phyloP scores from a whole-genome alignment of 1,140 invertebrate species.

The Apolygus lucorum region DNA sequence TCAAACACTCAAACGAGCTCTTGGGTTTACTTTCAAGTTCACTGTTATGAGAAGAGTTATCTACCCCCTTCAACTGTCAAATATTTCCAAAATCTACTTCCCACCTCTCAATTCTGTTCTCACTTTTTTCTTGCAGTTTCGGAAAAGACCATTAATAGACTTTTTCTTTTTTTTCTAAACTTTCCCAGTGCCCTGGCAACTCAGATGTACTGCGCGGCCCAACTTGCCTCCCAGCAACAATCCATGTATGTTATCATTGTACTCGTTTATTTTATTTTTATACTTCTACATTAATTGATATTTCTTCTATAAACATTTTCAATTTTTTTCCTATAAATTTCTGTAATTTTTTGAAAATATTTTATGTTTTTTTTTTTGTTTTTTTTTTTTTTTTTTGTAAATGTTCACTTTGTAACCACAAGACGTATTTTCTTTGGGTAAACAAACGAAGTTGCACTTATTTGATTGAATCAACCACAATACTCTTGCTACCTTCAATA shows the following conservation, averaged over 20 bases:
- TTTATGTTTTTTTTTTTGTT: no score
- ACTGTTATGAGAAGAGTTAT: no score
- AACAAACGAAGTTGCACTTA: no score
- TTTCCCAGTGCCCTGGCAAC: slow-evolving; percentile 87
- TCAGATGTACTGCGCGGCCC: slow-evolving; percentile 85
- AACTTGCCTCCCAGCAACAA: slow-evolving; percentile 78
- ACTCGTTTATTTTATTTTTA: slow-evolving; percentile 28
- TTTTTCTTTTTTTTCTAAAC: slow-evolving; percentile 31
- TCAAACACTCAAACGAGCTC: no score
- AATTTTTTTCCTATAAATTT: slow-evolving; percentile 13
- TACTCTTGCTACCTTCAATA: slow-evolving; percentile 2
- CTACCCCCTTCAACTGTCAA: no score
- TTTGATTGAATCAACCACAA: slow-evolving; percentile 1
- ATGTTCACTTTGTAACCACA: no score
- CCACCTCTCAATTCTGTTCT: no score
- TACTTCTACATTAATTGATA: slow-evolving; percentile 16
- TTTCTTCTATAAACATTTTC: slow-evolving; percentile 13
- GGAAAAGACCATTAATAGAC: not conserved
- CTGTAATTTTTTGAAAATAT: no score
- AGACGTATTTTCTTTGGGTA: no score
- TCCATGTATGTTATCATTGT: slow-evolving; percentile 68
- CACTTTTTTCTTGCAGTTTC: no score
- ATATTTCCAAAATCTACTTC: no score
- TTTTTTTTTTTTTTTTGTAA: slow-evolving; percentile 22
- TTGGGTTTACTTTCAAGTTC: no score